phyloP scores from a whole-genome alignment of 2,113 vertebrate genomes.

The Phycodurus eques region DNA sequence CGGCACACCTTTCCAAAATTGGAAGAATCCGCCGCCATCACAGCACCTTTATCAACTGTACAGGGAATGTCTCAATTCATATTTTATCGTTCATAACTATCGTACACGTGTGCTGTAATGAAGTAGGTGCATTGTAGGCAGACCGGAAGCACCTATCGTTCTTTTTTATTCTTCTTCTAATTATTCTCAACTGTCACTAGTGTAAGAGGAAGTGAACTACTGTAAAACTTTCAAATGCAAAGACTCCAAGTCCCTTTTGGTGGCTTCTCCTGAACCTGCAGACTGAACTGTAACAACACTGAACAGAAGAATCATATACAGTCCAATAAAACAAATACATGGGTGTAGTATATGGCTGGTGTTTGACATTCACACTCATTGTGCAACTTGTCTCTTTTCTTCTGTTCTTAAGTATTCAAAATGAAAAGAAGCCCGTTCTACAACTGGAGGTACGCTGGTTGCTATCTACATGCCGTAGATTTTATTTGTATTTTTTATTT shows the following conservation, averaged over 20 bases:
- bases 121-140: too few relatives aligned
- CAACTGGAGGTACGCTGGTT: conserved; percentile 73
- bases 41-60: conserved; percentile 21
- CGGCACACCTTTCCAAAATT: background rate
- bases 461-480: conserved; percentile 57
- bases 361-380: conserved; percentile 30
- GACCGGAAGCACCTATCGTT: too few relatives aligned
- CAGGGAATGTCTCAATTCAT: too few relatives aligned
- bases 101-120: too few relatives aligned
- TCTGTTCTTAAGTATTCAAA: conserved; percentile 73
- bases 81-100: too few relatives aligned
- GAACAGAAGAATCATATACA: conserved; percentile 18
- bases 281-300: conserved; percentile 6
- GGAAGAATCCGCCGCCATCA: background rate
- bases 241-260: too few relatives aligned
- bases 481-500: conserved; percentile 42
- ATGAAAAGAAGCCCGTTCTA: conserved; percentile 73
- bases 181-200: too few relatives aligned
- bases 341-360: background rate
- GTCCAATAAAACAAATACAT: background rate
- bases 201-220: too few relatives aligned
- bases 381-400: conserved; percentile 63
- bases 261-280: background rate
- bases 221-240: too few relatives aligned
- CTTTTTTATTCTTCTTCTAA: too few relatives aligned